A percentile compares a stretch with the other conserved stretches of the same genome.
Evolutionary conservation across 2,113 vertebrate genomes (phyloP).

Genomic region (Sturnus vulgaris): DNA sequence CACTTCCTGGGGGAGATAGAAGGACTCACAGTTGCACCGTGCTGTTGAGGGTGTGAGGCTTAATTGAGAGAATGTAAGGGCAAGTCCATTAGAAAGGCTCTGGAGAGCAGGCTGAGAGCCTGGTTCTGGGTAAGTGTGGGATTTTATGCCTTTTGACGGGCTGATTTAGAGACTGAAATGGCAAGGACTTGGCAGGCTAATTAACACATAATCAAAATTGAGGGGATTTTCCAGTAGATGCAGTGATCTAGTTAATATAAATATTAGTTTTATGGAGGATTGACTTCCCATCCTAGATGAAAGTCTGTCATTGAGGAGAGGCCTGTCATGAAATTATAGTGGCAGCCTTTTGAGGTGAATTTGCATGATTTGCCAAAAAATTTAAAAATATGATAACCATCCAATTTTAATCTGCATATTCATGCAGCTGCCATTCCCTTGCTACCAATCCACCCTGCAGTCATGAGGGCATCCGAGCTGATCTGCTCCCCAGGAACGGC

Average conservation of each 20-base stretch:
- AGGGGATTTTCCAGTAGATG: conserved; percentile 44
- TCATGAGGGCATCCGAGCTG: background rate
- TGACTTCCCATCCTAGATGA: conserved; percentile 27
- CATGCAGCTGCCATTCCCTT: background rate
- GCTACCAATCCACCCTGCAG: background rate
- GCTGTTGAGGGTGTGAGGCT: background rate
- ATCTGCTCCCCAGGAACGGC: background rate
- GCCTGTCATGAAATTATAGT: background rate
- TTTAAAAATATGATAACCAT: background rate
- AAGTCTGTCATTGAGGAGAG: background rate
- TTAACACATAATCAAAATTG: conserved; percentile 68
- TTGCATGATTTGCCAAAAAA: conserved; percentile 17
- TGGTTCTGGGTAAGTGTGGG: conserved; percentile 14
- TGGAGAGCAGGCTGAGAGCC: background rate
- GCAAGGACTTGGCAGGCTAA: conserved; percentile 57
- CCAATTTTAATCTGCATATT: conserved; percentile 21
- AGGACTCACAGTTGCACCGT: background rate
- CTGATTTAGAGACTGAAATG: conserved; percentile 63
- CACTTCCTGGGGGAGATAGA: background rate
- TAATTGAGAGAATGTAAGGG: conserved; percentile 31
- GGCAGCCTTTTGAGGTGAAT: conserved; percentile 25
- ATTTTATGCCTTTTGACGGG: background rate
- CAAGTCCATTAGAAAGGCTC: conserved; percentile 4
- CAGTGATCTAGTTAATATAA: conserved; percentile 45
- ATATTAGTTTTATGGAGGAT: background rate